Evolutionary conservation across 2,888 invertebrate genomes (phyloP).

Genomic region (Idaea straminata): DNA sequence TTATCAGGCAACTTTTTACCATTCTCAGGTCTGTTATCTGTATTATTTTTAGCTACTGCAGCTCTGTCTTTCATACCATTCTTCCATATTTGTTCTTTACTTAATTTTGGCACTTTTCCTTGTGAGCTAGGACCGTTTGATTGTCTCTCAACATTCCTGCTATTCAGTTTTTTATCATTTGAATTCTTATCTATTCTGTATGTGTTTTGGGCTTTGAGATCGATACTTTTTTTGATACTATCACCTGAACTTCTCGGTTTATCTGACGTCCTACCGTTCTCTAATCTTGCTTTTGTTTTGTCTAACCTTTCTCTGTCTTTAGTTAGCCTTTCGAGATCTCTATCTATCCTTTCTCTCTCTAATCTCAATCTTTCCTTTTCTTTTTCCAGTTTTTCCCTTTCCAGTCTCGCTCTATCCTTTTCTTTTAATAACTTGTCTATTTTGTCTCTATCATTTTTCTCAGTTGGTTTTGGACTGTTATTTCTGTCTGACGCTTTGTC

Average conservation of each 20-base stretch:
- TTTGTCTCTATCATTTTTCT: conserved; percentile 39
- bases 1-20: conserved; percentile 48
- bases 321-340: conserved; percentile 56
- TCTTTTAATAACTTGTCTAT: conserved; percentile 43
- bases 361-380: conserved; percentile 28
- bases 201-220: conserved; percentile 71
- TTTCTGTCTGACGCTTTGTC: conserved; percentile 51
- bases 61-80: conserved; percentile 49
- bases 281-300: conserved; percentile 61
- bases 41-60: conserved; percentile 42
- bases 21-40: conserved; percentile 24
- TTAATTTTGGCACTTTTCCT: conserved; percentile 54
- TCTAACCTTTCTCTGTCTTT: conserved; percentile 64
- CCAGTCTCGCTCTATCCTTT: conserved; percentile 31
- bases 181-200: conserved; percentile 74
- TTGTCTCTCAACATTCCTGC: conserved; percentile 50
- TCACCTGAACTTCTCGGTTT: conserved; percentile 53
- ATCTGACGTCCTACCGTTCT: conserved; percentile 48
- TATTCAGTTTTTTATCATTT: conserved; percentile 52
- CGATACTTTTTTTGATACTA: conserved; percentile 63
- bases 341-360: conserved; percentile 33
- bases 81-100: conserved; percentile 41
- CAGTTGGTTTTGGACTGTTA: conserved; percentile 44
- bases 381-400: conserved; percentile 38
- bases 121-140: conserved; percentile 56